Percentiles rank a stretch among this genome's conserved stretches.
phyloP scores from a whole-genome alignment of 2,888 invertebrate species.

The Drosophila anomalata region DNA sequence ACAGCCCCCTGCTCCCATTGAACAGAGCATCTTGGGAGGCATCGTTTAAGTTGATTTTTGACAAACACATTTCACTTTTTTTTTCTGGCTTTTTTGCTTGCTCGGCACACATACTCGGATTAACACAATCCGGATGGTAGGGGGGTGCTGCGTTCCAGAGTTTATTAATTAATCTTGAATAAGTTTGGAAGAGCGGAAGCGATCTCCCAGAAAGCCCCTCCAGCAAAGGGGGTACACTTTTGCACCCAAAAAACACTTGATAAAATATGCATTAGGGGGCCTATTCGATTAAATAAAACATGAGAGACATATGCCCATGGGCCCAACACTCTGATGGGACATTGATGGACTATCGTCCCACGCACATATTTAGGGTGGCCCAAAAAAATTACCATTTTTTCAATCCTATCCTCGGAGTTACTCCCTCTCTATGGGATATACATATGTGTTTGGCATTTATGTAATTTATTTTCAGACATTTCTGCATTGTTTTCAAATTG shows the following conservation, averaged over 20 bases:
- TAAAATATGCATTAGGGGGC: constrained; percentile 4
- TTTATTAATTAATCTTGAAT: constrained; percentile 36
- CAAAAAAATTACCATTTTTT: not conserved
- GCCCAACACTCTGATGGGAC: not conserved
- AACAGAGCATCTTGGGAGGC: constrained; percentile 18
- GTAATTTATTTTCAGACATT: not conserved
- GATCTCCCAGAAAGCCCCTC: too few species aligned
- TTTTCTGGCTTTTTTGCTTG: not conserved
- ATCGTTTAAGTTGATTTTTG: constrained; percentile 40
- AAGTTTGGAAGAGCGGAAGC: constrained; percentile 13
- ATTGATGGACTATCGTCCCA: not conserved
- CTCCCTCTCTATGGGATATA: too few species aligned
- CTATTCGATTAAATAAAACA: constrained; percentile 1
- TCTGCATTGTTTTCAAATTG: constrained; percentile 1
- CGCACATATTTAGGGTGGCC: not conserved
- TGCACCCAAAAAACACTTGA: not conserved
- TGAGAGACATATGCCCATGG: not conserved
- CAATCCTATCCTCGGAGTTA: not conserved
- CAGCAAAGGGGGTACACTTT: not conserved
- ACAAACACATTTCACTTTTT: constrained; percentile 8
- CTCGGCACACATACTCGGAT: constrained; percentile 20
- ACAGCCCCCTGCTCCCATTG: not conserved
- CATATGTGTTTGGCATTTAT: not conserved
- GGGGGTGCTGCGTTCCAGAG: constrained; percentile 1
- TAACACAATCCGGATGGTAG: constrained; percentile 25